phyloP scores from a whole-genome alignment of 2,797 vertebrate genomes.

The Acanthis flammea region DNA sequence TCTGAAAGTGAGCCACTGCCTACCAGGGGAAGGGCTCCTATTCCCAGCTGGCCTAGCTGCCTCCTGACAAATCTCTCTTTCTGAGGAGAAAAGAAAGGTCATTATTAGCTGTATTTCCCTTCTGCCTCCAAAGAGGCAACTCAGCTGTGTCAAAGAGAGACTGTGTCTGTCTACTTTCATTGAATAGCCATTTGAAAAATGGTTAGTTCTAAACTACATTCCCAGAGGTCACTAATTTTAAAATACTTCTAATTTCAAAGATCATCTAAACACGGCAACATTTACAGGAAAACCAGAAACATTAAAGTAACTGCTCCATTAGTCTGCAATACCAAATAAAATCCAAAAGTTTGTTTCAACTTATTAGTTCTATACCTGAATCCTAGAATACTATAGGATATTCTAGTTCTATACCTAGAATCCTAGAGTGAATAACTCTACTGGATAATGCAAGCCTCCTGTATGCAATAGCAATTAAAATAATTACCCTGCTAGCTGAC shows the following conservation, averaged over 20 bases:
- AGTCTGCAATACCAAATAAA: neutral
- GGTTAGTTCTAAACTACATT: neutral
- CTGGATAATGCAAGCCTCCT: neutral
- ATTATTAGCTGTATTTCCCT: neutral
- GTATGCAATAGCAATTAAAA: neutral
- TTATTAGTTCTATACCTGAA: neutral
- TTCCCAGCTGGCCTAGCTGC: neutral
- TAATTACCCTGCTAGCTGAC: neutral
- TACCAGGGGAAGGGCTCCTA: neutral
- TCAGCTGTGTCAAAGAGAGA: neutral
- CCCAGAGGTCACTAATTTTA: neutral
- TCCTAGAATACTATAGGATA: no score
- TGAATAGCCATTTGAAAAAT: neutral
- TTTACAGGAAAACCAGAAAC: neutral
- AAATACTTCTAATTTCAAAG: neutral
- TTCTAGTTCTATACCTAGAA: no score
- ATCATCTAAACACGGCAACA: neutral
- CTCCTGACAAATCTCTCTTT: neutral
- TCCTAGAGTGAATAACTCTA: neutral
- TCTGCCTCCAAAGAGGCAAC: neutral
- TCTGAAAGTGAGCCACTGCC: neutral
- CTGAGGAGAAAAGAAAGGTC: neutral
- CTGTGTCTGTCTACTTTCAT: fast-evolving
- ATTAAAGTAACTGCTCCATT: neutral
- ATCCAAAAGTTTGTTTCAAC: neutral